Conservation (phyloP, 2,113 vertebrate genomes). For the Origma solitaria region DNA sequence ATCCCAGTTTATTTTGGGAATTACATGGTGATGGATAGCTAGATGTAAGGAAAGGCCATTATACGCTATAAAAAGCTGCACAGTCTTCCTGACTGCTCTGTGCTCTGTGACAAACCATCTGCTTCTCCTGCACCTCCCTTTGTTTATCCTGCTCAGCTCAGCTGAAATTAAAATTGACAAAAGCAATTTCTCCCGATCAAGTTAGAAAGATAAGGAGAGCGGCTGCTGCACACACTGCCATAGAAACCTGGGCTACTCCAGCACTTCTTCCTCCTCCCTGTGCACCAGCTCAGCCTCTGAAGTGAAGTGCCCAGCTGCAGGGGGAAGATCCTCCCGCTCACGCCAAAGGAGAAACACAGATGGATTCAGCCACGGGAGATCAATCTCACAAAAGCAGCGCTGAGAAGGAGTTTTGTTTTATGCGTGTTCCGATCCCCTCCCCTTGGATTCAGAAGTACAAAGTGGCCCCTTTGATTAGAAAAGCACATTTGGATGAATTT, state of each 20-base stretch:
- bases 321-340: neutral
- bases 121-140: slow-evolving; percentile 36
- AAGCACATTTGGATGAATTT: slow-evolving; percentile 22
- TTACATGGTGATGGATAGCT: slow-evolving; percentile 12
- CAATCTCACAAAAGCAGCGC: neutral
- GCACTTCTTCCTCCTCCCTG: neutral
- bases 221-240: neutral
- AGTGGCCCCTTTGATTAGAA: slow-evolving; percentile 49
- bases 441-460: neutral
- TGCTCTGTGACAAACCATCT: slow-evolving; percentile 60
- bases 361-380: neutral
- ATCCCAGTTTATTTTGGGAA: slow-evolving; percentile 34
- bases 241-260: slow-evolving; percentile 31
- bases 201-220: slow-evolving; percentile 10
- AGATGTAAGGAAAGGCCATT: slow-evolving; percentile 45
- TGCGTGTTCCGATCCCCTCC: neutral
- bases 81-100: slow-evolving; percentile 22
- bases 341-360: neutral
- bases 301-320: slow-evolving; percentile 5
- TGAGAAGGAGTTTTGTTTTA: slow-evolving; percentile 8
- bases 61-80: slow-evolving; percentile 38
- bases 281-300: neutral
- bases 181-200: slow-evolving; percentile 49
- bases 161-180: slow-evolving; percentile 66
- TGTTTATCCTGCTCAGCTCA: slow-evolving; percentile 49